phyloP scores from a whole-genome alignment of 1,140 invertebrate species.

The Adoxophyes honmai region DNA sequence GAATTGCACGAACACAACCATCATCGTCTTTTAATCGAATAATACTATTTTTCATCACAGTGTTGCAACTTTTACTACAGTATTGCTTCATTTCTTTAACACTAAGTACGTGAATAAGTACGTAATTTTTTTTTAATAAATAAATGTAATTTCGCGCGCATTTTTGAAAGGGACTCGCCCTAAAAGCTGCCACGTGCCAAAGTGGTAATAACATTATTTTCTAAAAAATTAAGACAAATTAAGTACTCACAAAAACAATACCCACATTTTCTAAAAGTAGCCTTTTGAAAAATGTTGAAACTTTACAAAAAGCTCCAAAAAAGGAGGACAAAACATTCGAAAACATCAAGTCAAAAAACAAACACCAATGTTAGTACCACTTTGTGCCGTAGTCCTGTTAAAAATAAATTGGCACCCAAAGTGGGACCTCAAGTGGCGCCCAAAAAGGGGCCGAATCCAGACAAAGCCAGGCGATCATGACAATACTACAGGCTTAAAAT shows the following conservation, averaged over 20 bases:
- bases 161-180: neutral
- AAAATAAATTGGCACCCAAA: slow-evolving; percentile 20
- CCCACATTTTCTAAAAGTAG: no score
- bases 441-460: slow-evolving; percentile 26
- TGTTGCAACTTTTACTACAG: slow-evolving; percentile 34
- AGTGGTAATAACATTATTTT: slow-evolving; percentile 1
- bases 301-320: no score
- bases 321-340: slow-evolving; percentile 16
- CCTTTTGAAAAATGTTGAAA: no score
- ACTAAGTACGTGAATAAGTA: slow-evolving; percentile 14
- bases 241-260: no score
- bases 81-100: slow-evolving; percentile 52
- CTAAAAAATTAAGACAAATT: no score
- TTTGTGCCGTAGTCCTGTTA: slow-evolving; percentile 13
- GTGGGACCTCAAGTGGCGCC: slow-evolving; percentile 18
- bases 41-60: slow-evolving; percentile 71
- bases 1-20: slow-evolving; percentile 75
- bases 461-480: slow-evolving; percentile 50
- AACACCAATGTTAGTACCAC: slow-evolving; percentile 19
- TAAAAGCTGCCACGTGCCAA: neutral
- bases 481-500: slow-evolving; percentile 51
- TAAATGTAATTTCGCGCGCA: neutral
- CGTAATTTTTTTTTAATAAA: neutral
- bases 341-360: slow-evolving; percentile 33
- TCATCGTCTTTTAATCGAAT: slow-evolving; percentile 61